phyloP scores from a whole-genome alignment of 2,797 vertebrate genomes.

The Helostoma temminkii region DNA sequence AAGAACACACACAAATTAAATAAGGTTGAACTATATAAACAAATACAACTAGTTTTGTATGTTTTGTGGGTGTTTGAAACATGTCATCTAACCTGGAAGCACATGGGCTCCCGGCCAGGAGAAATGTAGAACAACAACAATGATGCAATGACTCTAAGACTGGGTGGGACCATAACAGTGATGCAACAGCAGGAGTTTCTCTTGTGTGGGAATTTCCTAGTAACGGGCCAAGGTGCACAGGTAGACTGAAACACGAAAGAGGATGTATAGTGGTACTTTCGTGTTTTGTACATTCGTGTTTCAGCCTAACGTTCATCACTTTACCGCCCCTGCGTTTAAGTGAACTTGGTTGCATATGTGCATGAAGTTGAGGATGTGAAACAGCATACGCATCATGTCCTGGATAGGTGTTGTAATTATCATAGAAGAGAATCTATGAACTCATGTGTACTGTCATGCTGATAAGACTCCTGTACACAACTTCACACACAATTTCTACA shows the following conservation, averaged over 20 bases:
- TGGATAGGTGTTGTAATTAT: not conserved
- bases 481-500: not conserved
- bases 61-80: not conserved
- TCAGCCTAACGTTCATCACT: conserved; percentile 10
- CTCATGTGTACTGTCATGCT: not conserved
- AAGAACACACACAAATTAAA: not conserved
- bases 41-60: conserved; percentile 1
- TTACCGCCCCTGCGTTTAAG: not conserved
- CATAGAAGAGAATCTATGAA: not conserved
- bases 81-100: not conserved
- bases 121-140: not conserved
- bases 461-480: not conserved
- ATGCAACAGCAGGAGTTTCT: conserved; percentile 63
- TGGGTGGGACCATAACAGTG: conserved; percentile 45
- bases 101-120: conserved; percentile 7
- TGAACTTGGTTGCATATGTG: not conserved
- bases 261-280: not conserved
- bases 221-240: conserved; percentile 1
- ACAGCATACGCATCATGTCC: not conserved
- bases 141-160: conserved; percentile 35
- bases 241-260: conserved; percentile 8
- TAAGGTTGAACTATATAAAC: conserved; percentile 13
- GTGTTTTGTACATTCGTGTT: conserved; percentile 5
- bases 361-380: too few species aligned
- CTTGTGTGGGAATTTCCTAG: conserved; percentile 27